Base-by-base conservation (phyloP, 2,113 vertebrate species). In the Rousettus leschenaultii region DNA sequence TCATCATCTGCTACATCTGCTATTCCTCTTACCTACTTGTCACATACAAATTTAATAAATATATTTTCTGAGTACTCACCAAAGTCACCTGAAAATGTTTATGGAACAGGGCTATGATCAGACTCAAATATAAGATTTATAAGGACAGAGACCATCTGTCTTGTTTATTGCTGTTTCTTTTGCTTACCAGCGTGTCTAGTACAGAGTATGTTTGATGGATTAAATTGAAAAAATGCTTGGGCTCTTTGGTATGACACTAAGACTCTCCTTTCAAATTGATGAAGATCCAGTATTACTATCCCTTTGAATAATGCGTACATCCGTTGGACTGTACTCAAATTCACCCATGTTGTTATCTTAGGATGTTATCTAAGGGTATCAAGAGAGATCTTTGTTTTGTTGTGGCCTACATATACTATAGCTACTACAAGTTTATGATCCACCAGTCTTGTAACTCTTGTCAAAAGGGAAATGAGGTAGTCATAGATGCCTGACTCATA, bases 21-120 rank as follows among this genome's bases (percentile, higher is more conserved):
- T 93, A 0, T 83, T 94, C 9, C 13, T 96, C 48, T 92, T 71
- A 86, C 18, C 24, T 77, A 7, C 61, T 65, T 71, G 51, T 87
- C 88, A 92, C 57, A 63, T 63, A 89, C 22, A 77, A 91, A 94
- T 80, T n/a, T 84, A 95, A 75, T 94, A 53, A 88, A 75, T 3
- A 16, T 78, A 35, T 91, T 90, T 96, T 88, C 21, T 66, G 77
- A 74, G 48, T 65, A 66, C 38, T 89, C 18, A 70, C 5, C 5
- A 40, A 66, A 89, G 24, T 87, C 33, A 90, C 73, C n/a, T 83
- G 83, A 95, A 94, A 61, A 61, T 45, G 33, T 53, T 91, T 87
- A 55, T 66, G 26, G 43, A 87, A 68, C 40, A 84, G 26, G 13
- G 13, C 33, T 89, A 80, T 85, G 45, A 59, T 48, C 33, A 63